Conservation (phyloP, 2,888 invertebrate genomes). For the Blomia tropicalis region DNA sequence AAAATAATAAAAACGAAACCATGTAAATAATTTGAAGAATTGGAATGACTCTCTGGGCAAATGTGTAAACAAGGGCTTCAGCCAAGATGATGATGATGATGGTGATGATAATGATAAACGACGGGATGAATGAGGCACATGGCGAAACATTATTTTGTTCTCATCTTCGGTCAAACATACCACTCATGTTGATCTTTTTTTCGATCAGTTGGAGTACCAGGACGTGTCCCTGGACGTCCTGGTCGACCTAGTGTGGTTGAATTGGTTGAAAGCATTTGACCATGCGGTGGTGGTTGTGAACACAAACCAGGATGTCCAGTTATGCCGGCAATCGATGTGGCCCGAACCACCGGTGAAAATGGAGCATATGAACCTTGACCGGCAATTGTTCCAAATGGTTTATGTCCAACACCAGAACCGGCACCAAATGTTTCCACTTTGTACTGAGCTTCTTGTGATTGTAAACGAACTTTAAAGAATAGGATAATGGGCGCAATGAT, state of each 20-base stretch:
- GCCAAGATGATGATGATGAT: no score
- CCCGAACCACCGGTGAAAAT: not conserved
- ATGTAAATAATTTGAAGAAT: not conserved
- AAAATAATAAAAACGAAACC: no score
- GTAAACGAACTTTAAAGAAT: slow-evolving; percentile 21
- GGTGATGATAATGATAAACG: not conserved
- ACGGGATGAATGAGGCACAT: not conserved
- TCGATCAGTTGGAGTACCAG: slow-evolving; percentile 6
- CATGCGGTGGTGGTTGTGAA: no score
- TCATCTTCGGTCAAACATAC: not conserved
- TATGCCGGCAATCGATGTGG: slow-evolving; percentile 1
- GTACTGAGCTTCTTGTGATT: not conserved
- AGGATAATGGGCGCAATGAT: slow-evolving; percentile 60
- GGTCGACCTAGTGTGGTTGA: not conserved
- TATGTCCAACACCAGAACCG: not conserved
- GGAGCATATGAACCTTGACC: not conserved
- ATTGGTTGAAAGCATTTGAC: not conserved
- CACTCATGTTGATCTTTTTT: slow-evolving; percentile 13
- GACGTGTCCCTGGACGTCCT: not conserved
- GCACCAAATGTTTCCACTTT: slow-evolving; percentile 15
- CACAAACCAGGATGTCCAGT: not conserved
- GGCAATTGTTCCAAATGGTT: not conserved
- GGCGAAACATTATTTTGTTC: not conserved
- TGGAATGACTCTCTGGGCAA: not conserved
- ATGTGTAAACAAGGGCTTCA: not conserved